These are phyloP conservation scores for Leucophenga varia DNA, from an alignment of 1,140 invertebrate genomes.

Conservation along the genomic window DNA sequence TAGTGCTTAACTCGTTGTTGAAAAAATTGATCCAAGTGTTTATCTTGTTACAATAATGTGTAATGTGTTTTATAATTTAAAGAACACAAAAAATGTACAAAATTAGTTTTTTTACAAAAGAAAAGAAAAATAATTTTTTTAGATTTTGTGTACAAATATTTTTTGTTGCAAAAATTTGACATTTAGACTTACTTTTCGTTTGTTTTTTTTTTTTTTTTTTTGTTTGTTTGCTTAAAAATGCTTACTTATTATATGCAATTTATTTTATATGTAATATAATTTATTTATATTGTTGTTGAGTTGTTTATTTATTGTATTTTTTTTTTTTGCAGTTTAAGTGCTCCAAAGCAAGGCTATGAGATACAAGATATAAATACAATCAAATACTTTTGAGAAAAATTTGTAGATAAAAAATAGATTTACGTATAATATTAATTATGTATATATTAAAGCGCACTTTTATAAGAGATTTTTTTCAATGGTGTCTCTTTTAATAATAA, in stretches of 20 bases:
- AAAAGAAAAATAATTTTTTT: slow-evolving; percentile 28
- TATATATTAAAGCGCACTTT: too few relatives aligned
- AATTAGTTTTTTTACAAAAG: slow-evolving; percentile 15
- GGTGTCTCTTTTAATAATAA: too few relatives aligned
- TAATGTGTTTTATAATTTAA: too few relatives aligned
- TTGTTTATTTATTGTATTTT: slow-evolving; percentile 7
- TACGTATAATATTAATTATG: too few relatives aligned
- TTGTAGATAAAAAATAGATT: too few relatives aligned
- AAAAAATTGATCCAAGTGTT: too few relatives aligned
- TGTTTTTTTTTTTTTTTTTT: slow-evolving; percentile 31
- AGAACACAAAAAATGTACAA: too few relatives aligned
- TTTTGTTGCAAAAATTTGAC: slow-evolving; percentile 1
- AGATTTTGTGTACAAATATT: too few relatives aligned
- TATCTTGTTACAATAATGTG: too few relatives aligned
- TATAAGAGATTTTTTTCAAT: too few relatives aligned
- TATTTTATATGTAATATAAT: slow-evolving; percentile 12
- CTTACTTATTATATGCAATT: slow-evolving; percentile 16
- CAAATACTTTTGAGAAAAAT: too few relatives aligned
- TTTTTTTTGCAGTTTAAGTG: slow-evolving; percentile 50
- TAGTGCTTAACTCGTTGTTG: too few relatives aligned
- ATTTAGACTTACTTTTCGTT: slow-evolving; percentile 50
- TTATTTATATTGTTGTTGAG: slow-evolving; percentile 12
- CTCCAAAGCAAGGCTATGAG: slow-evolving; percentile 57
- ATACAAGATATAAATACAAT: slow-evolving; percentile 55
- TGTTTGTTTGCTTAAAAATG: slow-evolving; percentile 15